Conservation (phyloP, 2,797 vertebrate species). For the Lithobates pipiens region DNA sequence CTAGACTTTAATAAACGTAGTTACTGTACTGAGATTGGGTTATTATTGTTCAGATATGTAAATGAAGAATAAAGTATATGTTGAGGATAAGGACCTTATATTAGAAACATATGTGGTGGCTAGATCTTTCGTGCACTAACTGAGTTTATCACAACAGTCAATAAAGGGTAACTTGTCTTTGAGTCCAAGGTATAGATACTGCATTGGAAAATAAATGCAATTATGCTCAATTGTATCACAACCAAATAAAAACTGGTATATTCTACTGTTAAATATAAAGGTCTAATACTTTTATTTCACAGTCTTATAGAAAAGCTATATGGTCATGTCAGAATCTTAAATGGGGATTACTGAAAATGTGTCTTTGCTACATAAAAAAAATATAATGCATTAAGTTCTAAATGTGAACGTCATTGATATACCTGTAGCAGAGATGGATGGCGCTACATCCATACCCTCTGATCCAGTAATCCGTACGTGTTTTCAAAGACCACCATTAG, state of each 20-base stretch:
- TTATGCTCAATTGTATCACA: not conserved
- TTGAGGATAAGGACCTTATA: too few relatives aligned
- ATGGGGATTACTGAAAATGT: not conserved
- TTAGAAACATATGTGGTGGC: too few relatives aligned
- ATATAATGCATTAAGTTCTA: not conserved
- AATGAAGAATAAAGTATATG: too few relatives aligned
- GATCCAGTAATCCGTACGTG: constrained; percentile 1
- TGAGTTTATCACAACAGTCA: too few relatives aligned
- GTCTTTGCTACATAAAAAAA: not conserved
- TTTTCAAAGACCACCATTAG: constrained; percentile 35
- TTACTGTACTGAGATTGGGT: too few relatives aligned
- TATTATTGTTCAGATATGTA: too few relatives aligned
- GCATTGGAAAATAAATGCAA: not conserved
- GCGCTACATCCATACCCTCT: not conserved
- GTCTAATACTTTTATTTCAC: not conserved
- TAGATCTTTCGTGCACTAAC: too few relatives aligned
- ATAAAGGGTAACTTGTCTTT: too few relatives aligned
- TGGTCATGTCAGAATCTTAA: not conserved
- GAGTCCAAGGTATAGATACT: too few relatives aligned
- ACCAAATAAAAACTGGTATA: not conserved
- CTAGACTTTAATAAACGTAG: too few relatives aligned
- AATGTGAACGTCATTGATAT: constrained; percentile 6
- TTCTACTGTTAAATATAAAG: not conserved
- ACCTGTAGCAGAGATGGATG: not conserved
- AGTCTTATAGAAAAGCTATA: not conserved